Evolutionary conservation across 2,888 invertebrate species (phyloP), one percentile per base, ranked within the genome.

Genomic region (Stenichneumon culpator): DNA sequence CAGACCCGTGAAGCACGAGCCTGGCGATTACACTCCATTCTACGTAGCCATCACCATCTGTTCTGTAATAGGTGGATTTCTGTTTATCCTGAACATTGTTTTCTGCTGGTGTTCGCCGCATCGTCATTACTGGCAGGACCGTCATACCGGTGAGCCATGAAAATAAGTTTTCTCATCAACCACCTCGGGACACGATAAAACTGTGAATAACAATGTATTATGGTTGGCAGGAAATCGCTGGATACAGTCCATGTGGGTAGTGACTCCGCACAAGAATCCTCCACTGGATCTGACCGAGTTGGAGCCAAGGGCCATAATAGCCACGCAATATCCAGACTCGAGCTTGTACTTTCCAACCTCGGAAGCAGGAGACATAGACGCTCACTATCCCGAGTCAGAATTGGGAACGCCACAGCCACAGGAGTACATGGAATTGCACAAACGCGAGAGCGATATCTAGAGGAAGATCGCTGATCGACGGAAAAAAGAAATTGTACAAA

Each of bases 81-180:
- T 98, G 83, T 95, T 98, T 86, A 95, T 97, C 86, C 92, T 98
- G 83, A 98, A 98, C 94, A 94, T 98, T 44, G 95, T 97, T 50
- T 96, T 97, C 92, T 97, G 97, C 92, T 98, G 96, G 93, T 97
- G 98, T 93, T 97, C 98, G 0, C 96, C 96, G 89, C 96, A 98
- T 93, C 96, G 96, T 2, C 94, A 95, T 54, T 98, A 98, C 92
- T 98, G 98, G 98, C 96, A 96, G 88, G 97, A 97, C 92, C 95
- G 96, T 88, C 96, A 97, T 91, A 97, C 97, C 93, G 97, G 97
- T 97, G 90, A 94, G 92, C 60, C 19, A 52, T 16, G 9, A n/a
- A 11, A 7, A 5, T 32, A 16, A 32, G 2, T 16, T 63, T 32
- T 69, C 16, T 63, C 32, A 36, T 36, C 39, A 22, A 68, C 22